Evolutionary conservation across 2,888 invertebrate species (phyloP), one percentile per base, ranked within the genome.

Genomic region (Ophioninae sp.): DNA sequence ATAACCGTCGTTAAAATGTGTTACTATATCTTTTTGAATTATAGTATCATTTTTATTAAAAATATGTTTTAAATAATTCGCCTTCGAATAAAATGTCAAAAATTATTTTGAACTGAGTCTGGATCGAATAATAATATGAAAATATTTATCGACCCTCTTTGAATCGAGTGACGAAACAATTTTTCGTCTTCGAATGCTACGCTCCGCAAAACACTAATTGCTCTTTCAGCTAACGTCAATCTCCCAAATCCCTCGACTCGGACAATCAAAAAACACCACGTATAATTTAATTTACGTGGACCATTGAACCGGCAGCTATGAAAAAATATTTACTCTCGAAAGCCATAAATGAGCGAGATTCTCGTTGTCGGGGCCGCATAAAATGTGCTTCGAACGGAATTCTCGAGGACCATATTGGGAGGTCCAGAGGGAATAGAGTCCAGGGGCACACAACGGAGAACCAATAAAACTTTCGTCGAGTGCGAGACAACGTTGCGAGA

Each of bases 401-500:
- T 13, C 50, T 50, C 50, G 17, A 17, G 50, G 50, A 13, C 50
- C 2, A 6, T 50, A 50, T 13, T 50, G 13, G 50, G 3, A 50
- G 13, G 50, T 50, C 50, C 50, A 50, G 50, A 50, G 50, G 50
- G 50, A 50, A 50, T 76, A 50, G 64, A 39, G 59, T 69, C 65
- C 81, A 77, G 80, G 50, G 44, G 73, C 44, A 23, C 23, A 20
- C 50, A 50, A n/a, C 20, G 62, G n/a, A 62, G 86, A 86, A 86
- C 84, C 89, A 88, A 90, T 90, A 90, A 91, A 79, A 89, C 89
- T 89, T 87, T 87, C 87, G 87, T 50, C 50, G 50, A 50, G 50
- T 30, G 86, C 87, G 61, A 76, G 64, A n/a, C 20, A 41, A 70
- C 10, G 61, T 44, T 44, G 57, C n/a, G 67, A 59, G 23, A 20